These are phyloP conservation scores for Ferdinandea cuprea DNA, from an alignment of 2,888 invertebrate genomes.

Conservation along the genomic window DNA sequence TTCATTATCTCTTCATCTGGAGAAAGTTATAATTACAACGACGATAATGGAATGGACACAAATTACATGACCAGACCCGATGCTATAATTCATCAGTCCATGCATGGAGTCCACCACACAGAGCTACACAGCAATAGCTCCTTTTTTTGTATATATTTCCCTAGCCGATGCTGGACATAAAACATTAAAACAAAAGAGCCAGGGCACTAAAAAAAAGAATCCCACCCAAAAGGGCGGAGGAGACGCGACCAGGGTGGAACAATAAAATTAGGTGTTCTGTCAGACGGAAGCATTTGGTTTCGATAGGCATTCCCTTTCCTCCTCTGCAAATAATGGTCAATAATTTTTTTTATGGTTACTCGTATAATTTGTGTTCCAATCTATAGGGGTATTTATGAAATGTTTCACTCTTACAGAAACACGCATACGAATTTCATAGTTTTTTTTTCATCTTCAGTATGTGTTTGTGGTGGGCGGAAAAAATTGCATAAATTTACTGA, in stretches of 20 bases:
- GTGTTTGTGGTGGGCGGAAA: slow-evolving; percentile 17
- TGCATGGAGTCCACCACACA: slow-evolving; percentile 12
- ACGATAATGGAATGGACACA: slow-evolving; percentile 23
- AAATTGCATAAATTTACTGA: slow-evolving; percentile 53
- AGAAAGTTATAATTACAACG: slow-evolving; percentile 40
- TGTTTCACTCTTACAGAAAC: slow-evolving; percentile 14
- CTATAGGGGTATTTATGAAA: slow-evolving; percentile 35
- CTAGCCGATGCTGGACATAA: slow-evolving; percentile 34
- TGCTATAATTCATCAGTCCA: slow-evolving; percentile 47
- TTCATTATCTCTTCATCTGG: slow-evolving; percentile 17
- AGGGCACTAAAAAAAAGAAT: slow-evolving; percentile 32
- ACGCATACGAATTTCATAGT: slow-evolving; percentile 15
- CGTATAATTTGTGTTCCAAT: slow-evolving; percentile 48
- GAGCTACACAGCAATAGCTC: slow-evolving; percentile 1
- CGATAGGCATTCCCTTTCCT: slow-evolving; percentile 20
- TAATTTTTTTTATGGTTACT: slow-evolving; percentile 50
- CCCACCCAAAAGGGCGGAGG: too few relatives aligned
- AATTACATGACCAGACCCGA: slow-evolving; percentile 52
- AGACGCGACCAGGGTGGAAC: slow-evolving; percentile 10
- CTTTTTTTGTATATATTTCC: slow-evolving; percentile 11
- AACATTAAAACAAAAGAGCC: slow-evolving; percentile 50
- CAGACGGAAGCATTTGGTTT: slow-evolving; percentile 21
- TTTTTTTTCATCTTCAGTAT: neutral
- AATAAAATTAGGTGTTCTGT: slow-evolving; percentile 34
- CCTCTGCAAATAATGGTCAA: slow-evolving; percentile 54